These are phyloP conservation scores for Corbicula japonica DNA, from an alignment of 2,888 invertebrate species.

Conservation along the genomic window DNA sequence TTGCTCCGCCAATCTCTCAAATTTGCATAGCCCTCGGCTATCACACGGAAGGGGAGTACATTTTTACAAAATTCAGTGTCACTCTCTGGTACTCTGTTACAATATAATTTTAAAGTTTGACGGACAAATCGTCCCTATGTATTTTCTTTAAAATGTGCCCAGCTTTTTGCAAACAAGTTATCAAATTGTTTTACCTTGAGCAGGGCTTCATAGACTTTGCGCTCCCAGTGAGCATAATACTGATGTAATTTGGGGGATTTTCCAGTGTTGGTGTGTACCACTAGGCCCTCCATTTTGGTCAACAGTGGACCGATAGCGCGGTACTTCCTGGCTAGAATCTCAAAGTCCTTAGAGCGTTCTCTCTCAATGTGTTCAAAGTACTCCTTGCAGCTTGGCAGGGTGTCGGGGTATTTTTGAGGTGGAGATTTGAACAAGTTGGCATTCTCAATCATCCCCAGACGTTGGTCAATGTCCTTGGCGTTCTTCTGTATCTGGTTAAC, in stretches of 20 bases:
- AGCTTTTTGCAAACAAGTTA: too few species aligned
- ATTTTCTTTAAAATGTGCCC: too few species aligned
- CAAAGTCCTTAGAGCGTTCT: conserved; percentile 90
- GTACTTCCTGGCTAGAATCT: conserved; percentile 91
- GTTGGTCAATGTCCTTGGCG: conserved; percentile 85
- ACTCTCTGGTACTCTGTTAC: too few species aligned
- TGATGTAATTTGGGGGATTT: conserved; percentile 91
- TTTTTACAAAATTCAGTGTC: too few species aligned
- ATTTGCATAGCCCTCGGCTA: too few species aligned
- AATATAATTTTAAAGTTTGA: too few species aligned
- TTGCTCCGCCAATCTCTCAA: too few species aligned
- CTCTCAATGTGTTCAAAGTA: conserved; percentile 92
- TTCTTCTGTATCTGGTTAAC: conserved; percentile 87
- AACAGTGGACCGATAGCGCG: conserved; percentile 93
- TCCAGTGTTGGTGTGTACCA: conserved; percentile 93
- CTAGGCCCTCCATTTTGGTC: conserved; percentile 94
- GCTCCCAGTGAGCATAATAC: conserved; percentile 94
- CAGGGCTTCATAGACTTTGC: conserved; percentile 91
- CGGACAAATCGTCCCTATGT: too few species aligned
- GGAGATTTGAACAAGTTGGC: conserved; percentile 85
- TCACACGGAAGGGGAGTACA: too few species aligned
- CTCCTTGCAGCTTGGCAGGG: conserved; percentile 87
- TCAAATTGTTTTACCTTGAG: conserved; percentile 88
- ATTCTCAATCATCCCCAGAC: conserved; percentile 84
- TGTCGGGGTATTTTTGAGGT: conserved; percentile 79